Evolutionary conservation across 2,888 invertebrate genomes (phyloP), one percentile per base, ranked within the genome.

Genomic region (Heterodera filipjevi): DNA sequence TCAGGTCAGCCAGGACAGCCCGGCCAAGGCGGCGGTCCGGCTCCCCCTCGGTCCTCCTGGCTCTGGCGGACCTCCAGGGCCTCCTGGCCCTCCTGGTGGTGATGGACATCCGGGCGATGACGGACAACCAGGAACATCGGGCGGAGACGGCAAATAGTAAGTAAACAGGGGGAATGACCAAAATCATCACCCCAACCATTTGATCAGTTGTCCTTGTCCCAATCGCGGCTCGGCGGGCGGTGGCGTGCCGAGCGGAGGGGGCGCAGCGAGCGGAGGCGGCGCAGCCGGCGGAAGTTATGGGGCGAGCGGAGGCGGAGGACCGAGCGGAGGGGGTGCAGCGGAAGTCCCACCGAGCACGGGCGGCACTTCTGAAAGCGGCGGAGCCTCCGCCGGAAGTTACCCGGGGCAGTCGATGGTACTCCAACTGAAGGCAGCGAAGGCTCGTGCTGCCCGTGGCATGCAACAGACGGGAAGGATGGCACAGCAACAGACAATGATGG

Each of bases 41-140:
- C 77, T 27, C 76, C 72, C 10, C 77, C 78, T n/a, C 22, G 78
- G 78, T 8, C 49, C 71, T 30, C 76, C 66, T 33, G 83, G 83
- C 16, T 71, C 71, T 8, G 79, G 83, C n/a, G 84, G 84, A 66
- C 79, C 81, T 59, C 84, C 84, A n/a, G 84, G 84, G 66, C 79
- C 84, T 76, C 79, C 83, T 46, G 83, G 83, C 71, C 72, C 76
- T 16, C 82, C 82, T 68, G 84, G 82, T 6, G 77, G 76, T 30
- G 71, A 75, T 68, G 81, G 81, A 77, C 78, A 82, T 32, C 73
- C 80, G 64, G 77, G 49, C 76, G 81, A 71, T 71, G 84, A 68
- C 33, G 68, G 68, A 68, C 35, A 68, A 35, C 0, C 6, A 19
- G 35, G 68, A 8, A 68, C 32, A 16, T 22, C 59, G 6, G 22